These are phyloP conservation scores for Drosophila seguyi DNA, from an alignment of 1,140 invertebrate species.

Conservation along the genomic window DNA sequence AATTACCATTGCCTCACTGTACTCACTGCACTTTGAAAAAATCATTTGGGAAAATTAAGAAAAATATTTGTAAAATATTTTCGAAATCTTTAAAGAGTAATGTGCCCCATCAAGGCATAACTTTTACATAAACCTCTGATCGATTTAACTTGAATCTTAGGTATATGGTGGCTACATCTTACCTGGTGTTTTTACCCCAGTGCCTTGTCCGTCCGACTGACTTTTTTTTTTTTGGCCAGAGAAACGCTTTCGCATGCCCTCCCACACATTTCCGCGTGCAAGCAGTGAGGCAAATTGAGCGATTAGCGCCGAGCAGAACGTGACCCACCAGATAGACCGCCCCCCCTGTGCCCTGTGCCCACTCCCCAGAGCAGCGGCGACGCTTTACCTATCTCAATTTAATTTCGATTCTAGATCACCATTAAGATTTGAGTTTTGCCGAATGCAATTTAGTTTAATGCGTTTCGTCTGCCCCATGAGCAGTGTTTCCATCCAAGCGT, in stretches of 20 bases:
- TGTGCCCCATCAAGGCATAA: background rate
- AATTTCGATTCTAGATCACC: constrained; percentile 72
- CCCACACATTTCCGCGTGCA: constrained; percentile 75
- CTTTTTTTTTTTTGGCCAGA: constrained; percentile 15
- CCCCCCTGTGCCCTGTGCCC: background rate
- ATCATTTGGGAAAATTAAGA: background rate
- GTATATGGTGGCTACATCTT: background rate
- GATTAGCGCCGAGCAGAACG: constrained; percentile 69
- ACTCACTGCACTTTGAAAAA: constrained; percentile 18
- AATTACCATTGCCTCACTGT: constrained; percentile 68
- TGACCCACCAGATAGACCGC: constrained; percentile 46
- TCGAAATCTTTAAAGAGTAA: background rate
- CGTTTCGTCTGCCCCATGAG: constrained; percentile 59
- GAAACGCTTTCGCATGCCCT: constrained; percentile 44
- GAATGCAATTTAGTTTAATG: constrained; percentile 71
- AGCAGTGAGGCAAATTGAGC: constrained; percentile 60
- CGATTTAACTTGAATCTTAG: background rate
- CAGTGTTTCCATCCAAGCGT: constrained; percentile 22
- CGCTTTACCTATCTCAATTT: constrained; percentile 38
- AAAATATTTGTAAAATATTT: background rate
- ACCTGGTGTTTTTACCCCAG: constrained; percentile 13
- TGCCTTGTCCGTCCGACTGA: constrained; percentile 1
- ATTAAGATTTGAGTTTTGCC: constrained; percentile 67
- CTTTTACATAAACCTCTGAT: background rate
- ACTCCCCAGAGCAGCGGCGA: background rate